Conservation (phyloP, 2,888 invertebrate genomes). For the Melanotus villosus region DNA sequence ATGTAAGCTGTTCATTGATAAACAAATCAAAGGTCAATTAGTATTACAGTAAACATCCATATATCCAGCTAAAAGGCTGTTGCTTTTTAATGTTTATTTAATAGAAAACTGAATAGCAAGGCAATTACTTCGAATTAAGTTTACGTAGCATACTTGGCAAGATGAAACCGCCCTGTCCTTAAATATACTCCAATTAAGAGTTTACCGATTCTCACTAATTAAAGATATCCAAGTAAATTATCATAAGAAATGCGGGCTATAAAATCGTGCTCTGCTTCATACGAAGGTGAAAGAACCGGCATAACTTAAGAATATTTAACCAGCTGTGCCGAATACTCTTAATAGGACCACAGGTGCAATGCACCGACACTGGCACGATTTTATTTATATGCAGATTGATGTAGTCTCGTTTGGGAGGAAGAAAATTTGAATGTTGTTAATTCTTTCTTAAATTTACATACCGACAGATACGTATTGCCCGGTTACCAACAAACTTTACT, state of each 20-base stretch:
- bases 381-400: conserved; percentile 6
- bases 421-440: background rate
- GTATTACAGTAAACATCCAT: too few relatives aligned
- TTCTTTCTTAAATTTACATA: background rate
- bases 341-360: conserved; percentile 26
- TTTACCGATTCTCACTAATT: background rate
- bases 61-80: too few relatives aligned
- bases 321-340: conserved; percentile 34
- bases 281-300: conserved; percentile 33
- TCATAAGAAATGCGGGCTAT: conserved; percentile 7
- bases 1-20: too few relatives aligned
- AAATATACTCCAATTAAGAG: background rate
- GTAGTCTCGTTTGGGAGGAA: background rate
- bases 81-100: too few relatives aligned
- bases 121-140: too few relatives aligned
- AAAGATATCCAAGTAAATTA: background rate
- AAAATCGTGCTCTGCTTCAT: conserved; percentile 39
- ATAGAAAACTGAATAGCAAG: too few relatives aligned
- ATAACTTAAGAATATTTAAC: conserved; percentile 29
- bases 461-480: too few relatives aligned
- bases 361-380: conserved; percentile 12
- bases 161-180: too few relatives aligned
- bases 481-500: too few relatives aligned
- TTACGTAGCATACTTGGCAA: too few relatives aligned
- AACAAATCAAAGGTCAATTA: too few relatives aligned